phyloP scores from a whole-genome alignment of 2,797 vertebrate species.

The Helarctos malayanus region DNA sequence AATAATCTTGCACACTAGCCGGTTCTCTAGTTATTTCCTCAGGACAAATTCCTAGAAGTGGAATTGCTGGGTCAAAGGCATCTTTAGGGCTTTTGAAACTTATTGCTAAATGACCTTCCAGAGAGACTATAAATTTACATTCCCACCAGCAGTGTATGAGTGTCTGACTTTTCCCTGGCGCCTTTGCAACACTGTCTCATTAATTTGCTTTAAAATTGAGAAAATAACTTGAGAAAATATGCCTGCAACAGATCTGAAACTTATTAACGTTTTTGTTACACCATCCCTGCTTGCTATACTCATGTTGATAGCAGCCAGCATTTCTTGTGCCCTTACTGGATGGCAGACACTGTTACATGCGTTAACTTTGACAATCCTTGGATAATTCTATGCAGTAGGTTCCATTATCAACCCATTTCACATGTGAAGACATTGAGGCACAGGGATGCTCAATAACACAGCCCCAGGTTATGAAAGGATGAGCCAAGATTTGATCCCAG shows the following conservation, averaged over 20 bases:
- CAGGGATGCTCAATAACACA: background rate
- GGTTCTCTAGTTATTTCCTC: constrained; percentile 73
- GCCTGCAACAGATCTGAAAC: background rate
- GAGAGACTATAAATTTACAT: constrained; percentile 27
- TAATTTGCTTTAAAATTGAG: constrained; percentile 57
- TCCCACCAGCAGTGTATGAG: background rate
- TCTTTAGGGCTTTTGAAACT: constrained; percentile 69
- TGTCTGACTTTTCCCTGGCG: background rate
- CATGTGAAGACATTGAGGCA: background rate
- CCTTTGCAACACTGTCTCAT: background rate
- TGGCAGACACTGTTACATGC: background rate
- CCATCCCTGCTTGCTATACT: background rate
- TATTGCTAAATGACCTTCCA: constrained; percentile 70
- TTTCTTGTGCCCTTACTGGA: background rate
- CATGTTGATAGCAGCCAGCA: background rate
- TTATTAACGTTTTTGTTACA: background rate
- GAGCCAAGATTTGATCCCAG: background rate
- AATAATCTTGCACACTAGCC: constrained; percentile 43
- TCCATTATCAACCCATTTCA: background rate
- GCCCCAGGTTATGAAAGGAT: background rate
- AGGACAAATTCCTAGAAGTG: constrained; percentile 80
- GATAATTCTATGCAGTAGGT: background rate
- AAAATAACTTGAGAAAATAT: constrained; percentile 58
- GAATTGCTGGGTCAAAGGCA: constrained; percentile 71
- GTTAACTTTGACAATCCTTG: background rate